These are phyloP conservation scores for Nymphicus hollandicus DNA, from an alignment of 2,113 vertebrate genomes.

Conservation along the genomic window DNA sequence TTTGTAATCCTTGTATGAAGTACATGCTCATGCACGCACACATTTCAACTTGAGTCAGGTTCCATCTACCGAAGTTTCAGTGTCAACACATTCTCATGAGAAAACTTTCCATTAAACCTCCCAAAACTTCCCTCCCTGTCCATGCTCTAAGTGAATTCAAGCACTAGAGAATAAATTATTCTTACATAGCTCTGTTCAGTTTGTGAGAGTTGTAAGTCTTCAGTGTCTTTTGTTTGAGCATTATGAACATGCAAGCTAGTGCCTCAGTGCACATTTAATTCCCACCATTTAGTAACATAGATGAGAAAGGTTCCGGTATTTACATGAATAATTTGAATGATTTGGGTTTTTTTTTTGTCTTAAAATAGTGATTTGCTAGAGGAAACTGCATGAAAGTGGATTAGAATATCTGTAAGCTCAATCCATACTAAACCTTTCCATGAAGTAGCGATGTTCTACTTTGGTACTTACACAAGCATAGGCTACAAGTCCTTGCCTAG, in stretches of 20 bases:
- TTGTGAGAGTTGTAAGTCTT: not conserved
- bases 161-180: not conserved
- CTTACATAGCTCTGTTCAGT: not conserved
- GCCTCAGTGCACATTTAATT: not conserved
- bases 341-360: not conserved
- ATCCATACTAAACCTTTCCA: not conserved
- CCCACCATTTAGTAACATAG: not conserved
- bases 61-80: not conserved
- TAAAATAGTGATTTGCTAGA: not conserved
- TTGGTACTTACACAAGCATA: not conserved
- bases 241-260: not conserved
- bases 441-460: not conserved
- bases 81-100: not conserved
- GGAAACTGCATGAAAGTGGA: not conserved
- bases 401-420: not conserved
- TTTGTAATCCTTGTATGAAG: not conserved
- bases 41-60: not conserved
- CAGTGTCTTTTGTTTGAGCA: not conserved
- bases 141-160: not conserved
- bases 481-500: not conserved
- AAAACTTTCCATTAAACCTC: not conserved
- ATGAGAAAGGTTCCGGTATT: not conserved
- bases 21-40: not conserved
- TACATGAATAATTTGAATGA: not conserved
- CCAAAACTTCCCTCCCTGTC: not conserved